Evolutionary conservation across 2,113 vertebrate genomes (phyloP).

Genomic region (Hipposideros armiger): DNA sequence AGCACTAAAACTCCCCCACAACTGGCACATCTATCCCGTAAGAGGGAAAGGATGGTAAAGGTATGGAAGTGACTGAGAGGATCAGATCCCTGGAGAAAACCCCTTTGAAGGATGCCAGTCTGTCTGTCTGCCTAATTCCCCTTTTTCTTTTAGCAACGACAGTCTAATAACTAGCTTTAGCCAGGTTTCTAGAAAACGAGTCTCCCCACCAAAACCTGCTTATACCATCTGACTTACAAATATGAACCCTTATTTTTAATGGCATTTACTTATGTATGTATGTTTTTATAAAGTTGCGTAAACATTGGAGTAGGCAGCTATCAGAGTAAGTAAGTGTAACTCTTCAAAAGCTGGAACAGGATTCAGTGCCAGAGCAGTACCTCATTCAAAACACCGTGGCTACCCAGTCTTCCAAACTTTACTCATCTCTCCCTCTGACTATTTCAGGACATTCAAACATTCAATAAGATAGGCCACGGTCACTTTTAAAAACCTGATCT

Average conservation of each 20-base stretch:
- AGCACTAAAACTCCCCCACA: background rate
- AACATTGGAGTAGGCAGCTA: background rate
- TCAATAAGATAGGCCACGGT: background rate
- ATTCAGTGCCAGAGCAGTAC: background rate
- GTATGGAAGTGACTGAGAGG: background rate
- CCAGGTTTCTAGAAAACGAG: slow-evolving; percentile 23
- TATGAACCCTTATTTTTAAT: background rate
- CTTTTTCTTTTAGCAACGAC: background rate
- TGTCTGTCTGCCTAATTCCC: background rate
- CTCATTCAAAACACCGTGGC: background rate
- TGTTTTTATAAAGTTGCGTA: slow-evolving; percentile 21
- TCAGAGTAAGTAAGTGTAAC: background rate
- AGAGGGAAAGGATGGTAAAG: background rate
- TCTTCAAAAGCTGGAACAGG: background rate
- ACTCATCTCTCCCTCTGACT: background rate
- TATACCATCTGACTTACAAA: background rate
- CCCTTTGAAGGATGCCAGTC: background rate
- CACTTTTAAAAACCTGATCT: background rate
- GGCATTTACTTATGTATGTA: background rate
- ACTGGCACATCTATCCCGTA: background rate
- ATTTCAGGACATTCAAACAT: background rate
- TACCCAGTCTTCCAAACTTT: background rate
- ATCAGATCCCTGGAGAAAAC: background rate
- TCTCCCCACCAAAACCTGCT: background rate
- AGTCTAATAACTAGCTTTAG: background rate